These are phyloP conservation scores for Sipha maydis DNA, from an alignment of 2,888 invertebrate species.

Conservation along the genomic window DNA sequence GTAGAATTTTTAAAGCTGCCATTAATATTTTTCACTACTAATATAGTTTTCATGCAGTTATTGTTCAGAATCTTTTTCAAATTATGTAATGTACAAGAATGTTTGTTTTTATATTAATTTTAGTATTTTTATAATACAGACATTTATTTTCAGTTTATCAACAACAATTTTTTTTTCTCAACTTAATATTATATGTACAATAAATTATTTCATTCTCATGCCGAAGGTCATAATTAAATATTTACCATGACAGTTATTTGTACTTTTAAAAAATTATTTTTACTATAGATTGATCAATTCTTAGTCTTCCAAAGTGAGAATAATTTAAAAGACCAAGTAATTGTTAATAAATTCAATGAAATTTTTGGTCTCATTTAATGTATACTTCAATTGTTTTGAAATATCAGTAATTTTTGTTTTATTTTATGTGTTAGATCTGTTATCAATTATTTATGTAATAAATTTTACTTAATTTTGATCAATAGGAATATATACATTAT, in stretches of 20 bases:
- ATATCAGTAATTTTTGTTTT: background rate
- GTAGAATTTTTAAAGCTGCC: background rate
- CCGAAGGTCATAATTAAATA: background rate
- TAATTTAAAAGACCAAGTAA: background rate
- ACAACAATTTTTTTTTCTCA: background rate
- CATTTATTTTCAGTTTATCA: background rate
- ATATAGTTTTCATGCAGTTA: no score
- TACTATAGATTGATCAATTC: background rate
- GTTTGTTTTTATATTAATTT: background rate
- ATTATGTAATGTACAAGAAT: background rate
- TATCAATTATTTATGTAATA: background rate
- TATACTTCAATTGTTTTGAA: no score
- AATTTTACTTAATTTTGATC: background rate
- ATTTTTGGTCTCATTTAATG: background rate
- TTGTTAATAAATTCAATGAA: background rate
- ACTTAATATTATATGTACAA: background rate
- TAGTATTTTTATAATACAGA: background rate
- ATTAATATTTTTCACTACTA: background rate
- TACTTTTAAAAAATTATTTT: background rate
- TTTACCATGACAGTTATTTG: background rate
- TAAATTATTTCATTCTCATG: background rate
- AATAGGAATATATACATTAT: background rate
- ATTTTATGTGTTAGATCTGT: background rate
- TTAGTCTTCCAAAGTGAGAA: background rate
- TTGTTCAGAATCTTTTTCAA: background rate